Conservation (phyloP, 2,888 invertebrate genomes). For the Epinotia bilunana region DNA sequence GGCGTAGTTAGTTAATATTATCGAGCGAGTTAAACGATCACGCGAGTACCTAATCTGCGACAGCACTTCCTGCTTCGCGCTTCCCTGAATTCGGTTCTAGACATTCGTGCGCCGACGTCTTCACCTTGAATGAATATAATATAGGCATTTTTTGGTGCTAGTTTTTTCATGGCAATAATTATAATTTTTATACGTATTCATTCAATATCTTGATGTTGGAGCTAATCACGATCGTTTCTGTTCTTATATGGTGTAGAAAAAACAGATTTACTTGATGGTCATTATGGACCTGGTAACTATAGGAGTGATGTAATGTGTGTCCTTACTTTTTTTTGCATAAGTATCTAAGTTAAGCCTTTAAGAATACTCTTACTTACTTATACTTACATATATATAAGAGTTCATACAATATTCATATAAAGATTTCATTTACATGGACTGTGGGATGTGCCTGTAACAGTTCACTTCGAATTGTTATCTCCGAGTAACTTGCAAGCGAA, state of each 20-base stretch:
- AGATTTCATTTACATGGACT: too few relatives aligned
- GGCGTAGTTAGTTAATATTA: constrained; percentile 29
- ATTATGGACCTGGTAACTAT: constrained; percentile 67
- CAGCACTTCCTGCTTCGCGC: constrained; percentile 74
- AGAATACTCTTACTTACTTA: constrained; percentile 25
- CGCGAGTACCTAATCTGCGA: constrained; percentile 58
- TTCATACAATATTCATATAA: background rate
- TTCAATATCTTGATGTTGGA: constrained; percentile 74
- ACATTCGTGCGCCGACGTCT: constrained; percentile 74
- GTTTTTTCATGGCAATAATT: constrained; percentile 74
- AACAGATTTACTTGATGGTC: constrained; percentile 58
- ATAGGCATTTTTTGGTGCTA: constrained; percentile 70
- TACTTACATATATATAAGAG: background rate
- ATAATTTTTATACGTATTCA: constrained; percentile 73
- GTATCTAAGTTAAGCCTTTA: constrained; percentile 21
- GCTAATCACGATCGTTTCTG: constrained; percentile 75
- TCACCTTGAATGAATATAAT: constrained; percentile 78
- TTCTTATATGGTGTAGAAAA: constrained; percentile 64
- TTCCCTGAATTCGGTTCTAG: constrained; percentile 76
- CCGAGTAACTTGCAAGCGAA: too few relatives aligned
- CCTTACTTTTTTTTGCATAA: constrained; percentile 60
- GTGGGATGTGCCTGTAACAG: too few relatives aligned
- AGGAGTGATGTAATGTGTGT: constrained; percentile 70
- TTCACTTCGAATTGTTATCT: too few relatives aligned
- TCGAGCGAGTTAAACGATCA: constrained; percentile 38